phyloP scores from a whole-genome alignment of 2,113 vertebrate species.

The Chaetodon auriga region DNA sequence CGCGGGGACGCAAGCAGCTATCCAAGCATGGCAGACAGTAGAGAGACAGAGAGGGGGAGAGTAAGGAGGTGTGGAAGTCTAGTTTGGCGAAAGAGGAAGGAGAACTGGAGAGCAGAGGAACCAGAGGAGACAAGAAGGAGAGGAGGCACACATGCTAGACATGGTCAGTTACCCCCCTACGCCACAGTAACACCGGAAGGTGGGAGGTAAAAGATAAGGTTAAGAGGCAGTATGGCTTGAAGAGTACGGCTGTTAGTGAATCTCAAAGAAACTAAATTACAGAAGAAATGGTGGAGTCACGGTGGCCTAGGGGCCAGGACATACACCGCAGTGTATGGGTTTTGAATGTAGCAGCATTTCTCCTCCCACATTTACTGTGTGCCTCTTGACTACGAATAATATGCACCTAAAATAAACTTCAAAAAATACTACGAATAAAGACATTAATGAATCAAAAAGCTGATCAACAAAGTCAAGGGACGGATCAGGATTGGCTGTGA shows the following conservation, averaged over 20 bases:
- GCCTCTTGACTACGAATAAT: not conserved
- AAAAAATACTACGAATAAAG: not conserved
- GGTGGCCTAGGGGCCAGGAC: not conserved
- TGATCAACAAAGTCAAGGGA: too few species aligned
- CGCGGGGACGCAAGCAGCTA: slow-evolving; percentile 56
- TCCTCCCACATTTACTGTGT: not conserved
- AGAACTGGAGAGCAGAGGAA: slow-evolving; percentile 24
- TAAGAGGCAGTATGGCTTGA: not conserved
- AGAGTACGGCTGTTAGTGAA: not conserved
- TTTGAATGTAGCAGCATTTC: not conserved
- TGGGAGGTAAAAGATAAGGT: slow-evolving; percentile 17
- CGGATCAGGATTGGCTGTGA: too few species aligned
- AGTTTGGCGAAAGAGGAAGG: slow-evolving; percentile 24
- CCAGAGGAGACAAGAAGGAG: slow-evolving; percentile 35
- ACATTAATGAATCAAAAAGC: not conserved
- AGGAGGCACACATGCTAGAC: slow-evolving; percentile 48
- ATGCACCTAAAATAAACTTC: not conserved
- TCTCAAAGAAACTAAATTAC: not conserved
- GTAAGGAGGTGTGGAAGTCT: not conserved
- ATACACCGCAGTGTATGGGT: not conserved
- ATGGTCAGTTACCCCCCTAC: slow-evolving; percentile 58
- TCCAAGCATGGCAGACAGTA: slow-evolving; percentile 62
- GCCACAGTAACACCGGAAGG: slow-evolving; percentile 25
- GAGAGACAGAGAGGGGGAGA: not conserved
- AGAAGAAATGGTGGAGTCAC: not conserved